Evolutionary conservation across 2,113 vertebrate species (phyloP).

Genomic region (Piliocolobus tephrosceles): DNA sequence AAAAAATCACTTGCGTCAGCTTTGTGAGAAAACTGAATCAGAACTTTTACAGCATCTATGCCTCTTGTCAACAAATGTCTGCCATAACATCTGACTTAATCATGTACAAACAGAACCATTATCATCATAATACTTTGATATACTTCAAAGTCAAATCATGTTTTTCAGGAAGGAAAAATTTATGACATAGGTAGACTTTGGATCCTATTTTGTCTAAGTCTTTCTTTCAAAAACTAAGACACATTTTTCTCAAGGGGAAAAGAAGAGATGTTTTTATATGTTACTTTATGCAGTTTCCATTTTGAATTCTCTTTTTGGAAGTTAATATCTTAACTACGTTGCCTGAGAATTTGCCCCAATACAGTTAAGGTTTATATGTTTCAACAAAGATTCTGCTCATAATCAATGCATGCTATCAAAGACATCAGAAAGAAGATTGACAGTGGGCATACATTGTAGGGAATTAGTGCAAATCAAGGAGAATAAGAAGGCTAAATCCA

Average conservation of each 20-base stretch:
- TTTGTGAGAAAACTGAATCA: background rate
- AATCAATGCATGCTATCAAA: background rate
- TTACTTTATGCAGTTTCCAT: background rate
- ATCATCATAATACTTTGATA: background rate
- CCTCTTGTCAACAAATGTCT: background rate
- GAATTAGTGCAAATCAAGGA: background rate
- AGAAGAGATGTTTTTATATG: background rate
- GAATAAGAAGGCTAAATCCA: background rate
- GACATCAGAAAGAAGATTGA: background rate
- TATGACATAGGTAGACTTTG: background rate
- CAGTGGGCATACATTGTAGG: background rate
- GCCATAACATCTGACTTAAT: background rate
- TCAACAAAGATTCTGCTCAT: background rate
- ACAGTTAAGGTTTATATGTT: background rate
- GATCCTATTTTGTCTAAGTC: background rate
- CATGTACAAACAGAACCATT: background rate
- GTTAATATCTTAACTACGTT: background rate
- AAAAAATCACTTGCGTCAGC: background rate
- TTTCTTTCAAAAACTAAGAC: background rate
- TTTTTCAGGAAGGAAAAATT: slow-evolving; percentile 8
- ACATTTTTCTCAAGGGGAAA: background rate
- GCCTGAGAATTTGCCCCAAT: background rate
- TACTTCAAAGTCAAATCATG: background rate
- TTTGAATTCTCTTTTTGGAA: background rate
- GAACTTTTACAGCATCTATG: background rate